phyloP scores from a whole-genome alignment of 1,140 invertebrate genomes.

The Hetaerina americana region DNA sequence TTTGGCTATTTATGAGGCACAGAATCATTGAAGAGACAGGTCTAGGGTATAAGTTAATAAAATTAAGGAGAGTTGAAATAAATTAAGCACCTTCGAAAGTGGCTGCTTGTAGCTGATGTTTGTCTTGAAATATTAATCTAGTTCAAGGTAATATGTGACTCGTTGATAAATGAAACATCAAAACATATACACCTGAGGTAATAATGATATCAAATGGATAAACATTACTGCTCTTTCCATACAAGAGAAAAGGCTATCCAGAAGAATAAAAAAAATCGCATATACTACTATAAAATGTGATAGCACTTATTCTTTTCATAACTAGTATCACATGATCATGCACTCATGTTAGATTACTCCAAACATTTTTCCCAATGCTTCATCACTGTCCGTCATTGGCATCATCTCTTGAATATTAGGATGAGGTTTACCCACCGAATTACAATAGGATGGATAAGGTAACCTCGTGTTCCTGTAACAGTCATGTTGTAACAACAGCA shows the following conservation, averaged over 20 bases:
- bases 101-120: not conserved
- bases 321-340: not conserved
- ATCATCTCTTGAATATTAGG: not conserved
- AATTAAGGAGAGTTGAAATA: not conserved
- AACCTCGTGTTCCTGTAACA: not conserved
- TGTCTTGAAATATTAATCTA: not conserved
- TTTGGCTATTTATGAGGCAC: not conserved
- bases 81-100: not conserved
- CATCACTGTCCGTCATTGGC: not conserved
- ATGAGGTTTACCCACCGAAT: not conserved
- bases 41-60: not conserved
- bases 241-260: not conserved
- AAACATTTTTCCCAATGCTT: not conserved
- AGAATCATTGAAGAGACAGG: not conserved
- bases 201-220: not conserved
- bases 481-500: not conserved
- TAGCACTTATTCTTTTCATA: not conserved
- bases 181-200: not conserved
- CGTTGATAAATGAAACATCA: not conserved
- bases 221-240: not conserved
- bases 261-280: not conserved
- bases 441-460: not conserved
- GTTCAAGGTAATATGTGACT: not conserved
- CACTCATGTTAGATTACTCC: too few relatives aligned
- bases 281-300: not conserved